phyloP scores from a whole-genome alignment of 2,797 vertebrate genomes.

The Acropternis orthonyx region DNA sequence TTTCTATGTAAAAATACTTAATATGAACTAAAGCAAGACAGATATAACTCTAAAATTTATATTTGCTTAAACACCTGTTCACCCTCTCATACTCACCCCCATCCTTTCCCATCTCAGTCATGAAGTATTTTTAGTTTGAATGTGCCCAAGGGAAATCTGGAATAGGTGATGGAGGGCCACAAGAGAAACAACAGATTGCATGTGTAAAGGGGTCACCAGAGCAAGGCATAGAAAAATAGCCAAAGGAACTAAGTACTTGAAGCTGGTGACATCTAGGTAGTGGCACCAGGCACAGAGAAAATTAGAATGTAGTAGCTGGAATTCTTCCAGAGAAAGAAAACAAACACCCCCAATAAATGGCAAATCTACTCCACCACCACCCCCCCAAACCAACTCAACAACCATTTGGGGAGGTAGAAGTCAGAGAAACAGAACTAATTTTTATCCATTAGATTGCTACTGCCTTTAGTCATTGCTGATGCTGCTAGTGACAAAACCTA shows the following conservation, averaged over 20 bases:
- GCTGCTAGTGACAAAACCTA: background rate
- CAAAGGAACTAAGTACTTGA: background rate
- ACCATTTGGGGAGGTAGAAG: background rate
- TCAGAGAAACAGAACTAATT: background rate
- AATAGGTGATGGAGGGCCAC: background rate
- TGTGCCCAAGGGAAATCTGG: background rate
- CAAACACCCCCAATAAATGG: background rate
- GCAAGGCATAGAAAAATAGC: background rate
- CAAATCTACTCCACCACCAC: background rate
- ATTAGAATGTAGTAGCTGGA: background rate
- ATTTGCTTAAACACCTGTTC: background rate
- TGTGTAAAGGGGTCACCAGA: background rate
- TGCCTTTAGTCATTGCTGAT: background rate
- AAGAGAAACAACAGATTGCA: background rate
- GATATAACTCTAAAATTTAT: background rate
- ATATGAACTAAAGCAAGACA: background rate
- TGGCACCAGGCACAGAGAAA: background rate
- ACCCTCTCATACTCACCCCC: accelerated
- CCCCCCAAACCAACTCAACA: background rate
- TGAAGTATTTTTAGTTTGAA: background rate
- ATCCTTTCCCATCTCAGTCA: background rate
- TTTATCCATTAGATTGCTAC: background rate
- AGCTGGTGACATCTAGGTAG: background rate
- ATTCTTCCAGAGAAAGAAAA: background rate
- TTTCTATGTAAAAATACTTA: background rate